phyloP scores from a whole-genome alignment of 2,888 invertebrate species.

The Sthenelais limicola region DNA sequence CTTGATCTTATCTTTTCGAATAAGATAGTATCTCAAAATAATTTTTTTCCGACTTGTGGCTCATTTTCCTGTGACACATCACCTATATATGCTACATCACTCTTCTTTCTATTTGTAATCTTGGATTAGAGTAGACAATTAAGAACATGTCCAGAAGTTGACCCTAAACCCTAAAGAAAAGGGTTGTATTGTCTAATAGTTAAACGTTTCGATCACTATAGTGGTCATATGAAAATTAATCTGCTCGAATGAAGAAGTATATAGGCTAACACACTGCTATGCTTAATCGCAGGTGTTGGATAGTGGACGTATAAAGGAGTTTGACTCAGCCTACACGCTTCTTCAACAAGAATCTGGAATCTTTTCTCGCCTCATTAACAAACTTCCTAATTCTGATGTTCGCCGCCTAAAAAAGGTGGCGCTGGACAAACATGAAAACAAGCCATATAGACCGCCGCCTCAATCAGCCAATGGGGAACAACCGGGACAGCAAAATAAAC shows the following conservation, averaged over 20 bases:
- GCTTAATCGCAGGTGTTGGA: constrained; percentile 38
- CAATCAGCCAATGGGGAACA: constrained; percentile 29
- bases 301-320: constrained; percentile 43
- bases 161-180: too few relatives aligned
- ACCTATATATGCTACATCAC: too few relatives aligned
- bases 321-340: constrained; percentile 44
- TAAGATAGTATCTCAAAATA: too few relatives aligned
- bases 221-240: neutral
- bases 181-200: too few relatives aligned
- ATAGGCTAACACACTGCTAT: neutral
- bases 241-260: neutral
- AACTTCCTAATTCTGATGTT: constrained; percentile 13
- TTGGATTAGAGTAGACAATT: too few relatives aligned
- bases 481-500: neutral
- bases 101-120: too few relatives aligned
- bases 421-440: constrained; percentile 44
- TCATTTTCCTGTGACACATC: too few relatives aligned
- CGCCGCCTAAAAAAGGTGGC: constrained; percentile 33
- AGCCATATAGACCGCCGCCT: constrained; percentile 45
- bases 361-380: constrained; percentile 27
- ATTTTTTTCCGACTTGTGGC: too few relatives aligned
- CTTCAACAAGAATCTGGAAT: constrained; percentile 29
- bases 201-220: too few relatives aligned
- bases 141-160: too few relatives aligned
- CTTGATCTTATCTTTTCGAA: too few relatives aligned